Evolutionary conservation across 2,888 invertebrate genomes (phyloP).

Genomic region (Drosophila maculinotata): DNA sequence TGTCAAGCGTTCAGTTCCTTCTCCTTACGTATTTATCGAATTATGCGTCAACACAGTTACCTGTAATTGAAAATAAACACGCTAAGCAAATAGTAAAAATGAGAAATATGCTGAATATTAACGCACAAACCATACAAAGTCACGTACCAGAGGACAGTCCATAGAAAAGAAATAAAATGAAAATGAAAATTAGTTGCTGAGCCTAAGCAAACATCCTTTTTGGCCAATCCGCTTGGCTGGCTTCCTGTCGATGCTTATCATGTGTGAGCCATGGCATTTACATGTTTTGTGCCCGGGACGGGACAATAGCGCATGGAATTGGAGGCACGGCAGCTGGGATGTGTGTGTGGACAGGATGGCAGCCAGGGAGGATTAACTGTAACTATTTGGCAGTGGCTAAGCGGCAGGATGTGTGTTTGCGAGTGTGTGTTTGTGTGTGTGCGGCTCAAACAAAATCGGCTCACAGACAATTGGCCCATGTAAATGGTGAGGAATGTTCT

Average conservation of each 20-base stretch:
- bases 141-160: slow-evolving; percentile 55
- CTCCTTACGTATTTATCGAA: slow-evolving; percentile 22
- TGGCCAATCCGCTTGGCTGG: slow-evolving; percentile 37
- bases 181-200: slow-evolving; percentile 20
- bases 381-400: slow-evolving; percentile 20
- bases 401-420: slow-evolving; percentile 29
- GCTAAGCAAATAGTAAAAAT: slow-evolving; percentile 46
- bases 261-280: slow-evolving; percentile 42
- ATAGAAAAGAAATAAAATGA: slow-evolving; percentile 2
- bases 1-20: slow-evolving; percentile 52
- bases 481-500: not conserved
- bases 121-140: slow-evolving; percentile 64
- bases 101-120: slow-evolving; percentile 42
- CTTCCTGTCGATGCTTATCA: slow-evolving; percentile 77
- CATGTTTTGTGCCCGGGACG: slow-evolving; percentile 35
- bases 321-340: slow-evolving; percentile 50
- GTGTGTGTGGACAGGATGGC: slow-evolving; percentile 41
- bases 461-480: slow-evolving; percentile 22
- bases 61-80: slow-evolving; percentile 76
- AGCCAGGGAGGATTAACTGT: slow-evolving; percentile 57
- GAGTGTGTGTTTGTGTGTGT: slow-evolving; percentile 7
- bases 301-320: slow-evolving; percentile 45
- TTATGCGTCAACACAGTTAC: slow-evolving; percentile 65
- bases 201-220: slow-evolving; percentile 79
- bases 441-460: slow-evolving; percentile 39